phyloP scores from a whole-genome alignment of 2,888 invertebrate genomes.

The Mesodorylaimus sp. region DNA sequence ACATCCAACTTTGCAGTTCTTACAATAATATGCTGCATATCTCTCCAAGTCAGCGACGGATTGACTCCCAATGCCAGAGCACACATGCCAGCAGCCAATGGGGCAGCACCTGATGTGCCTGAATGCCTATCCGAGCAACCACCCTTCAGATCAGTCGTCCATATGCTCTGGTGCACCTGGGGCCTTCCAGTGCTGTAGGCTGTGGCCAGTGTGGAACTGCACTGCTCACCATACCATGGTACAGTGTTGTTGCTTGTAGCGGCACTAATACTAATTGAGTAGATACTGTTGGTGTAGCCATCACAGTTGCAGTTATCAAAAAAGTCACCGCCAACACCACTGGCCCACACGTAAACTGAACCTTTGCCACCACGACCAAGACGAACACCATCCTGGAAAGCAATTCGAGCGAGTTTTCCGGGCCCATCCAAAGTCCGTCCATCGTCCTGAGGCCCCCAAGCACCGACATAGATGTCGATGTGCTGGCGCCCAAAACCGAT shows the following conservation, averaged over 20 bases:
- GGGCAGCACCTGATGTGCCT: slow-evolving; percentile 41
- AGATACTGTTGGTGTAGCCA: slow-evolving; percentile 95
- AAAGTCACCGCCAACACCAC: slow-evolving; percentile 58
- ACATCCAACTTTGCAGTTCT: slow-evolving; percentile 76
- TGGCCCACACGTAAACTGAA: slow-evolving; percentile 97
- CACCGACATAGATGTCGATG: slow-evolving; percentile 93
- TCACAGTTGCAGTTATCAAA: slow-evolving; percentile 95
- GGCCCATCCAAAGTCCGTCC: slow-evolving; percentile 87
- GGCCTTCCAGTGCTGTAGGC: slow-evolving; percentile 92
- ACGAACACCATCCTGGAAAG: slow-evolving; percentile 81
- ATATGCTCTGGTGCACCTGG: background rate
- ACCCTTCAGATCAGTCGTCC: slow-evolving; percentile 78
- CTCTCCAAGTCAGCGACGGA: slow-evolving; percentile 79
- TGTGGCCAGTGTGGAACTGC: slow-evolving; percentile 88
- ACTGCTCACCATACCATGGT: slow-evolving; percentile 73
- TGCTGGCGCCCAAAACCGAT: slow-evolving; percentile 83
- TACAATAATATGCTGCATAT: slow-evolving; percentile 87
- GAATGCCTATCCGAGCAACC: slow-evolving; percentile 54
- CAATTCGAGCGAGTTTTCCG: slow-evolving; percentile 75
- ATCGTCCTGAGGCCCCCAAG: slow-evolving; percentile 93
- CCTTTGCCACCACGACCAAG: slow-evolving; percentile 79
- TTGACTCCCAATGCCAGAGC: slow-evolving; percentile 40
- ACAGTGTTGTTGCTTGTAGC: slow-evolving; percentile 46
- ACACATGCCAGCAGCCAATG: slow-evolving; percentile 40
- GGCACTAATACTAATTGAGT: slow-evolving; percentile 89